Evolutionary conservation across 2,113 vertebrate species (phyloP), one percentile per base, ranked within the genome.

Genomic region (Cisticola juncidis): DNA sequence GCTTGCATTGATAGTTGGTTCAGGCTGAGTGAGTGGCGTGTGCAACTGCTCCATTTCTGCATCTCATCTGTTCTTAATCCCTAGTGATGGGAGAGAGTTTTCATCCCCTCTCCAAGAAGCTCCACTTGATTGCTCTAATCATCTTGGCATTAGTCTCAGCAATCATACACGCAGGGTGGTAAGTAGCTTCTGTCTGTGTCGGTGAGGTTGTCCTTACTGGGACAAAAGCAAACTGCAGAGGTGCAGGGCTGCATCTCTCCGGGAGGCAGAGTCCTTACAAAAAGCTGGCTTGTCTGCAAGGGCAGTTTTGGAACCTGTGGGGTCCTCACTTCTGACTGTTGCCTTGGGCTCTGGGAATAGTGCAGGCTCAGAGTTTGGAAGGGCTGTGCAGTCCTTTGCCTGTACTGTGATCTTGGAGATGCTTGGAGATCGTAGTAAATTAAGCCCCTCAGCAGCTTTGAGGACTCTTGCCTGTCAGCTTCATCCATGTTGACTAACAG

Each of bases 41-140:
- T 92, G 81, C 47, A 58, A 9, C 81, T 93, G 81, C 69, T 95
- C 60, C 51, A n/a, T 57, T 92, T 93, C 89, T 95, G 53, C 83
- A 74, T 92, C 51, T 92, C 72, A 88, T 92, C 83, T 90, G 60
- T 56, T 91, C 48, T 92, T 95, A 95, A 94, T 96, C 77, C 77
- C 40, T 78, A 31, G 20, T 48, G 65, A 93, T 71, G 81, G 77
- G 91, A 80, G 81, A 87, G 88, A 93, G 51, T 90, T 92, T 88
- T 92, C 79, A 91, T 95, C 61, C 94, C 29, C 25, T 85, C 61
- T 35, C 24, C 80, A 60, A 73, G 94, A 71, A 94, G 86, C 91
- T 92, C 40, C 22, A 24, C 70, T 89, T 95, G 95, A 93, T 94
- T 92, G 77, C 80, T 91, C 60, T 94, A 94, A 95, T 96, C 88